Evolutionary conservation across 30 jellyfish, hydroid and myxozoan species (phyloP).

Genomic region (Pelagia noctiluca): DNA sequence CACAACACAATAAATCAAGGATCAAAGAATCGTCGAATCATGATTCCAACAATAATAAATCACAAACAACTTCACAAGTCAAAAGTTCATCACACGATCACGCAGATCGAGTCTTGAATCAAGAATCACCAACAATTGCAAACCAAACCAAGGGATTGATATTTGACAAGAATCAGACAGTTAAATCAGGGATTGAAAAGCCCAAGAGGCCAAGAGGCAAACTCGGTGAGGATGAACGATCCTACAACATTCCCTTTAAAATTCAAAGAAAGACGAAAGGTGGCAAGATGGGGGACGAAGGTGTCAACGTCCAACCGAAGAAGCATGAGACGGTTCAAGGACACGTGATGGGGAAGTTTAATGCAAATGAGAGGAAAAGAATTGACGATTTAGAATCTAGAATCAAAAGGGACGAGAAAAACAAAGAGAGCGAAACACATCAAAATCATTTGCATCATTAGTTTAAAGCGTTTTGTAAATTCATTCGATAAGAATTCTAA

Average conservation of each 20-base stretch:
- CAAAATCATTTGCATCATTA: slow-evolving; percentile 31
- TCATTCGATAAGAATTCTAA: too few species aligned
- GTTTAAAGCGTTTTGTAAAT: background rate
- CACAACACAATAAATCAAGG: background rate
- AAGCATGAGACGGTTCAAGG: background rate
- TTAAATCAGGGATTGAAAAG: background rate
- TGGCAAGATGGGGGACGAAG: slow-evolving; percentile 68
- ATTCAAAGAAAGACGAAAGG: slow-evolving; percentile 15
- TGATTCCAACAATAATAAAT: background rate
- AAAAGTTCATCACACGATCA: too few species aligned
- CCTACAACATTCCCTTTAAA: background rate
- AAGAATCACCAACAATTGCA: too few species aligned
- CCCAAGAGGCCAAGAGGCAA: slow-evolving; percentile 3
- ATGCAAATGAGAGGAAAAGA: slow-evolving; percentile 43
- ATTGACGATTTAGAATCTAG: slow-evolving; percentile 5
- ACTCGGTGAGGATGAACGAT: background rate
- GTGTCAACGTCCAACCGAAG: slow-evolving; percentile 7
- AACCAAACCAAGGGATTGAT: too few species aligned
- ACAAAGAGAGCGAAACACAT: slow-evolving; percentile 8
- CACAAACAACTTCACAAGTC: too few species aligned
- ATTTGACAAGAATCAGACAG: background rate
- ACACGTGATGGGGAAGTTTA: background rate
- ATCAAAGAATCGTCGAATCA: background rate
- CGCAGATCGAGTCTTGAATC: too few species aligned
- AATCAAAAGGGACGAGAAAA: slow-evolving; percentile 20